phyloP scores from a whole-genome alignment of 2,797 vertebrate genomes.

The Scomberomorus guttatus region DNA sequence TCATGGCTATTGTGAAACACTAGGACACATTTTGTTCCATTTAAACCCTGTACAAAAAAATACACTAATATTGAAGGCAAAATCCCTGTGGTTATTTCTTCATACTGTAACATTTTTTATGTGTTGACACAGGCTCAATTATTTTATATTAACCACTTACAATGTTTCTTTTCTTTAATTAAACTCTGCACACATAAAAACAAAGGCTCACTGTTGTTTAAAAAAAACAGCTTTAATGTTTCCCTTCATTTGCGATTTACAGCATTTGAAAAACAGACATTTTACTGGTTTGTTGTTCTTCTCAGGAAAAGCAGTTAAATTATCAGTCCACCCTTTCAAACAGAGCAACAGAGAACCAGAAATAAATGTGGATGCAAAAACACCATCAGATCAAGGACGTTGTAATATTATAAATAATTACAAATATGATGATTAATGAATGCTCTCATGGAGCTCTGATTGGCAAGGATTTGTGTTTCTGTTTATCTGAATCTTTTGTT shows the following conservation, averaged over 20 bases:
- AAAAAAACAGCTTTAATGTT: slow-evolving; percentile 44
- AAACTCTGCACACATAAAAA: slow-evolving; percentile 36
- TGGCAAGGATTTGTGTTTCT: slow-evolving; percentile 22
- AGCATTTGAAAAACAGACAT: slow-evolving; percentile 57
- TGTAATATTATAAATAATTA: background rate
- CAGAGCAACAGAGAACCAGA: slow-evolving; percentile 28
- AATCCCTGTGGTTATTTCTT: slow-evolving; percentile 27
- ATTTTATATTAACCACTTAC: slow-evolving; percentile 11
- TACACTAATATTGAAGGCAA: background rate
- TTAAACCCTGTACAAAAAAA: slow-evolving; percentile 1
- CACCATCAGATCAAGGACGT: background rate
- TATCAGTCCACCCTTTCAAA: slow-evolving; percentile 37
- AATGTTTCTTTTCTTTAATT: slow-evolving; percentile 34
- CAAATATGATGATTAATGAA: slow-evolving; percentile 1
- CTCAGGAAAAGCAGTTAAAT: slow-evolving; percentile 26
- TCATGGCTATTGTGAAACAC: slow-evolving; percentile 28
- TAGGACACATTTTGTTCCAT: background rate
- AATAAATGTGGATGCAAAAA: slow-evolving; percentile 9
- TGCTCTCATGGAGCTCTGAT: background rate
- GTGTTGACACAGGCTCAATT: slow-evolving; percentile 19
- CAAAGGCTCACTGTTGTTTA: background rate
- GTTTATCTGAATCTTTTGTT: slow-evolving; percentile 30
- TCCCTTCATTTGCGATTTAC: slow-evolving; percentile 52
- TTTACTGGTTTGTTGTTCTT: slow-evolving; percentile 53
- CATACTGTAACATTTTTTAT: slow-evolving; percentile 15